A percentile compares a stretch with the other conserved stretches of the same genome.
These are phyloP conservation scores for Anolis sagrei DNA, from an alignment of 2,113 vertebrate species.

Conservation along the genomic window DNA sequence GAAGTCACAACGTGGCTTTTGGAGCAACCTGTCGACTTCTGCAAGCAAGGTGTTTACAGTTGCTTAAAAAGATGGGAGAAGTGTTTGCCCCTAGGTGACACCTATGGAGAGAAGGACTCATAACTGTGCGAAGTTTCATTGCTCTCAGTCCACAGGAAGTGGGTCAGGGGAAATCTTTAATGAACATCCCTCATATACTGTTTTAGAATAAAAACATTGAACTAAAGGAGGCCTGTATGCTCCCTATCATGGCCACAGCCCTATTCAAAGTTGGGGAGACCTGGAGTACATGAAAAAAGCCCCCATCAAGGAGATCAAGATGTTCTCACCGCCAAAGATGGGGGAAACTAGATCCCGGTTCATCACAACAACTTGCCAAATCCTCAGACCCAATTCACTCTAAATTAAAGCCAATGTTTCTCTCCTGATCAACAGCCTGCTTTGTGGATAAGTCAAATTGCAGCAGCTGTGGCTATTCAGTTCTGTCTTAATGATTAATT, in stretches of 20 bases:
- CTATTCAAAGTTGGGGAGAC: not conserved
- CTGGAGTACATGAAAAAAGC: not conserved
- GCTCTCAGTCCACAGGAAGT: too few species aligned
- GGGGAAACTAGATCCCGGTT: not conserved
- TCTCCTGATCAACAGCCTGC: constrained; percentile 2
- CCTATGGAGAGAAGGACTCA: too few species aligned
- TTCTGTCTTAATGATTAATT: constrained; percentile 19
- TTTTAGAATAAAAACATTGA: not conserved
- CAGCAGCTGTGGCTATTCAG: constrained; percentile 35
- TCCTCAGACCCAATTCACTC: not conserved
- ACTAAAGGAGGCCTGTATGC: not conserved
- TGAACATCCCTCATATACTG: too few species aligned
- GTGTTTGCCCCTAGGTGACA: too few species aligned
- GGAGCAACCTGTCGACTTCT: too few species aligned
- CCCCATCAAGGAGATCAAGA: not conserved
- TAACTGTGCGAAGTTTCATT: too few species aligned
- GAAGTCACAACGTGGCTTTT: too few species aligned
- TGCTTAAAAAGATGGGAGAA: too few species aligned
- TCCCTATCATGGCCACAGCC: too few species aligned
- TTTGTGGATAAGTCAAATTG: constrained; percentile 23
- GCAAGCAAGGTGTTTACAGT: too few species aligned
- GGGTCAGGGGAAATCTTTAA: too few species aligned
- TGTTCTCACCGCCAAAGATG: not conserved
- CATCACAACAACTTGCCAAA: not conserved
- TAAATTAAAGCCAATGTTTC: constrained; percentile 22